Percentiles rank a stretch among this genome's conserved stretches.
Evolutionary conservation across 2,113 vertebrate species (phyloP).

Genomic region (Otolemur garnettii): DNA sequence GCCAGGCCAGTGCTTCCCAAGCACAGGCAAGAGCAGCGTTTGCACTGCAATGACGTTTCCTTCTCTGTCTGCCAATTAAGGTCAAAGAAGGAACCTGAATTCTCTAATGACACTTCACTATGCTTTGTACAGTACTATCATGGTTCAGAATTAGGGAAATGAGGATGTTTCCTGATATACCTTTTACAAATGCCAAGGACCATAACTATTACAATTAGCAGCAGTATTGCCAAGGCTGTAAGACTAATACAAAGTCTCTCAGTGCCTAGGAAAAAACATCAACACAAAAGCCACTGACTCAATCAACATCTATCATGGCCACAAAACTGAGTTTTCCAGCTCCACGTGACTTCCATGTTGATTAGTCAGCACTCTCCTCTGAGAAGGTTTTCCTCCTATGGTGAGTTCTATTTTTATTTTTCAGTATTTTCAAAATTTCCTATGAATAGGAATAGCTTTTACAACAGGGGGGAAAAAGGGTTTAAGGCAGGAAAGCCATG

Average conservation of each 20-base stretch:
- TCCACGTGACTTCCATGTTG: accelerated
- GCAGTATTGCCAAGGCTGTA: accelerated
- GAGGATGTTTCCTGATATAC: background rate
- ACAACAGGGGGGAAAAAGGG: background rate
- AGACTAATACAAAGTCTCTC: too few relatives aligned
- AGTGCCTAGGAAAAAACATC: too few relatives aligned
- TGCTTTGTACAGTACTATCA: background rate
- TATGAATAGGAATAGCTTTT: background rate
- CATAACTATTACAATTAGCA: too few relatives aligned
- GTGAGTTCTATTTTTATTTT: background rate
- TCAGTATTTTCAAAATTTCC: background rate
- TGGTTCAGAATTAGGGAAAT: background rate
- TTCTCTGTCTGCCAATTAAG: background rate
- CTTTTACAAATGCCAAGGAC: background rate
- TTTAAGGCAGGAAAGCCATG: background rate
- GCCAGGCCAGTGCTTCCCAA: accelerated
- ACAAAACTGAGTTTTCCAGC: background rate
- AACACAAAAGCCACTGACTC: background rate
- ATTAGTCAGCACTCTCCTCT: background rate
- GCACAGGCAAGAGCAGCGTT: accelerated
- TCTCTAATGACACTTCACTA: background rate
- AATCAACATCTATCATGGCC: background rate
- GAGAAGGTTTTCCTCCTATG: background rate
- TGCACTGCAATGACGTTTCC: background rate
- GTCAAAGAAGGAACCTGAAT: background rate